Evolutionary conservation across 2,888 invertebrate genomes (phyloP), one percentile per base, ranked within the genome.

Genomic region (Ochropleura leucogaster): DNA sequence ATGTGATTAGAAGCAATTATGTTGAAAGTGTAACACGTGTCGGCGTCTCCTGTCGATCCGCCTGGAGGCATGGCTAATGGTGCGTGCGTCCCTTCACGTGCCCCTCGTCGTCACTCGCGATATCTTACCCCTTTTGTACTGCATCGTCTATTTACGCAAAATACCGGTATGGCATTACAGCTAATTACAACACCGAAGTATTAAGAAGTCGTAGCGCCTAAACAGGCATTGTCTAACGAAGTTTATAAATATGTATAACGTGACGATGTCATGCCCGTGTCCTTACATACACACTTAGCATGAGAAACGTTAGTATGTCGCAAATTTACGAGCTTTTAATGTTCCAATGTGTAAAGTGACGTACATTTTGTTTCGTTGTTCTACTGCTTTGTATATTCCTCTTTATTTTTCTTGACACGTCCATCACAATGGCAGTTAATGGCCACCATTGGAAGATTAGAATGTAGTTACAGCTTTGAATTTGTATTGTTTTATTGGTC

Each of bases 1-100:
- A 90, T 90, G 92, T 92, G 93, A 95, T 95, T 94, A 95, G 93
- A 93, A 93, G 93, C 94, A 95, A 95, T 96, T 95, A 95, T 90
- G 94, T 94, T 94, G 93, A 94, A 94, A 94, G 94, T 94, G 94
- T 95, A 95, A 94, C 95, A 95, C 93, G 93, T 95, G 95, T 94
- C 84, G 90, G 89, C 89, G 91, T 94, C 94, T 94, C 94, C 94
- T 94, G 95, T 92, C 89, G 91, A 85, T 87, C 88, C 90, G 93
- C 91, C 92, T 90, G 90, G 89, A 91, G 92, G 91, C 90, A 90
- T 91, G 93, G 88, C 95, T 96, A 96, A 96, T 96, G 96, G 95
- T 93, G 95, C 95, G 95, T 95, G 93, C 90, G 89, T 86, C 89
- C 87, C 90, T 90, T 74, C 69, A 68, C 20, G 77, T 74, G 73